A percentile compares a stretch with the other conserved stretches of the same genome.
These are phyloP conservation scores for Helarctos malayanus DNA, from an alignment of 2,797 vertebrate genomes.

Conservation along the genomic window DNA sequence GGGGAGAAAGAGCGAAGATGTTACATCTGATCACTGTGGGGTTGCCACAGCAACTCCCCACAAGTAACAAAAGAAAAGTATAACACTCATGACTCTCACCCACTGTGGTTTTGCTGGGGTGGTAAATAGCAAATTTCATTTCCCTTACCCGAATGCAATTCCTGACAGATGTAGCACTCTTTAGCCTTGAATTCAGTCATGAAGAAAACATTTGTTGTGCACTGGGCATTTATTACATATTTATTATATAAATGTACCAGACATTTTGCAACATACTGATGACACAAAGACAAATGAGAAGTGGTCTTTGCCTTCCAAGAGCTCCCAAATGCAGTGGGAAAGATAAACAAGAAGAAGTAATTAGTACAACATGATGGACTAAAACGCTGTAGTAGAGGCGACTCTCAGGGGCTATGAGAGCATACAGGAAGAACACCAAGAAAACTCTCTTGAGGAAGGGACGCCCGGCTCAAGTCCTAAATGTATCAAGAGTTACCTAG, in stretches of 20 bases:
- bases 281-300: slow-evolving; percentile 32
- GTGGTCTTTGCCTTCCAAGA: neutral
- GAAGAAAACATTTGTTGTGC: neutral
- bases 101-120: neutral
- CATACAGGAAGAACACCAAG: neutral
- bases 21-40: neutral
- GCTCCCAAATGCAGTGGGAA: neutral
- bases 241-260: neutral
- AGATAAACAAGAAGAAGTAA: neutral
- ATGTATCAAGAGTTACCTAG: neutral
- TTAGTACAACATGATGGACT: neutral
- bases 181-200: neutral
- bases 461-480: neutral
- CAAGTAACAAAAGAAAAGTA: neutral
- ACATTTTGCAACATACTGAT: neutral
- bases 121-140: neutral
- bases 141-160: slow-evolving; percentile 9
- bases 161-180: neutral
- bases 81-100: slow-evolving; percentile 24
- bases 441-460: neutral
- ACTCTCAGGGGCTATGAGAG: neutral
- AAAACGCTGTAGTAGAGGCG: neutral
- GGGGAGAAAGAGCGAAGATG: neutral
- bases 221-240: neutral
- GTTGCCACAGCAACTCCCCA: neutral